phyloP scores from a whole-genome alignment of 2,888 invertebrate genomes.

The Latheticus oryzae region DNA sequence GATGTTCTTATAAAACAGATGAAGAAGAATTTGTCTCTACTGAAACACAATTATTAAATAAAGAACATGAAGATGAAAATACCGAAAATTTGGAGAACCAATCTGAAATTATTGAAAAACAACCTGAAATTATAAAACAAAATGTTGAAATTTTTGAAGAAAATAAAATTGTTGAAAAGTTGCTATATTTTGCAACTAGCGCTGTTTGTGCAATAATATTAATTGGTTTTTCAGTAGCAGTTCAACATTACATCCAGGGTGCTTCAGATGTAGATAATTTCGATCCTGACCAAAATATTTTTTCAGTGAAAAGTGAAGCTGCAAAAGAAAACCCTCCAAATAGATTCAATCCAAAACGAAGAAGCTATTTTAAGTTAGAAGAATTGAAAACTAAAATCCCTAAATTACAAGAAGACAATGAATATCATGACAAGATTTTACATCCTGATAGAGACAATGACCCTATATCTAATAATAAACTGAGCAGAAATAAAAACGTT shows the following conservation, averaged over 20 bases:
- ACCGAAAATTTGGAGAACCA: not conserved
- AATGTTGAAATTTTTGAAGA: not conserved
- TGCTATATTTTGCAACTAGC: constrained; percentile 15
- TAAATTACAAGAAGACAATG: constrained; percentile 15
- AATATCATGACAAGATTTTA: constrained; percentile 8
- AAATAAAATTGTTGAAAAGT: constrained; percentile 4
- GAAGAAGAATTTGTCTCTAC: constrained; percentile 23
- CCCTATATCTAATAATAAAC: constrained; percentile 26
- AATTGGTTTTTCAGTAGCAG: constrained; percentile 15
- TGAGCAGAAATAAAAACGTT: constrained; percentile 21
- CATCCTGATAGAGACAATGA: constrained; percentile 20
- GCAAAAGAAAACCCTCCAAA: not conserved
- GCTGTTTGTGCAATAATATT: constrained; percentile 19
- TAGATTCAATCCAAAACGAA: not conserved
- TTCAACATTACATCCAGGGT: constrained; percentile 21
- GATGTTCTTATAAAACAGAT: constrained; percentile 26
- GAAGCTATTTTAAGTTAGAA: not conserved
- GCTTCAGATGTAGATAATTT: constrained; percentile 16
- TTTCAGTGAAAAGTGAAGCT: constrained; percentile 1
- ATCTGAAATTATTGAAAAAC: not conserved
- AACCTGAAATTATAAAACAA: not conserved
- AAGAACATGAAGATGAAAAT: constrained; percentile 1
- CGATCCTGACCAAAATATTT: constrained; percentile 9
- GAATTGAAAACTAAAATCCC: constrained; percentile 14
- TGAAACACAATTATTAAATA: not conserved